Evolutionary conservation across 2,113 vertebrate species (phyloP).

Genomic region (Solenodon paradoxus): DNA sequence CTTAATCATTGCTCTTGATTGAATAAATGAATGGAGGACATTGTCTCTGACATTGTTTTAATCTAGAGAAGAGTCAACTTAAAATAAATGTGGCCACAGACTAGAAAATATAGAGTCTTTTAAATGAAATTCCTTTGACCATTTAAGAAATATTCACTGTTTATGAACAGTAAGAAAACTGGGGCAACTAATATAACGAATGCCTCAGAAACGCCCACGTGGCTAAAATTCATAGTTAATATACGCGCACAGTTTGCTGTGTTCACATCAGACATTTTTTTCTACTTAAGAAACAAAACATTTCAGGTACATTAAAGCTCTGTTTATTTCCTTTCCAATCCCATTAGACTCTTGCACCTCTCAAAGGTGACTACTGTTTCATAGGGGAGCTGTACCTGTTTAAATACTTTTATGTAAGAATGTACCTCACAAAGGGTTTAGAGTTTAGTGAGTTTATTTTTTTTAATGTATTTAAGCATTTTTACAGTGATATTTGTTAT

Average conservation of each 20-base stretch:
- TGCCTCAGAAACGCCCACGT: not conserved
- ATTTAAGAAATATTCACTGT: not conserved
- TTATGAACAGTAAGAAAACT: conserved; percentile 15
- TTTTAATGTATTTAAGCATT: no score
- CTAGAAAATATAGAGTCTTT: not conserved
- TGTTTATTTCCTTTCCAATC: not conserved
- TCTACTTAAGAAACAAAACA: conserved; percentile 18
- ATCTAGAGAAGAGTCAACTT: not conserved
- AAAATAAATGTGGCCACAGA: not conserved
- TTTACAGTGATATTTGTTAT: no score
- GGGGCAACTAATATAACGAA: not conserved
- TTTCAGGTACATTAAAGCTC: not conserved
- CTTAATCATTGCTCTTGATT: not conserved
- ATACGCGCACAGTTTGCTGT: conserved; percentile 3
- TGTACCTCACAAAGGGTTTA: not conserved
- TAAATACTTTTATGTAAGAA: not conserved
- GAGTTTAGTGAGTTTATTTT: no score
- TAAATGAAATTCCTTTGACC: not conserved
- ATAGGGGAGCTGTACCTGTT: not conserved
- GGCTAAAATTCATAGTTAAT: conserved; percentile 1
- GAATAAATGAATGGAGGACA: not conserved
- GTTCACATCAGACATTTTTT: not conserved
- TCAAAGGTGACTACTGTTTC: not conserved
- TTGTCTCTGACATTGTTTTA: not conserved
- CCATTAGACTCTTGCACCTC: not conserved